Base-by-base conservation (phyloP, 2,797 vertebrate genomes). In the Hypotaenidia philippensis region DNA sequence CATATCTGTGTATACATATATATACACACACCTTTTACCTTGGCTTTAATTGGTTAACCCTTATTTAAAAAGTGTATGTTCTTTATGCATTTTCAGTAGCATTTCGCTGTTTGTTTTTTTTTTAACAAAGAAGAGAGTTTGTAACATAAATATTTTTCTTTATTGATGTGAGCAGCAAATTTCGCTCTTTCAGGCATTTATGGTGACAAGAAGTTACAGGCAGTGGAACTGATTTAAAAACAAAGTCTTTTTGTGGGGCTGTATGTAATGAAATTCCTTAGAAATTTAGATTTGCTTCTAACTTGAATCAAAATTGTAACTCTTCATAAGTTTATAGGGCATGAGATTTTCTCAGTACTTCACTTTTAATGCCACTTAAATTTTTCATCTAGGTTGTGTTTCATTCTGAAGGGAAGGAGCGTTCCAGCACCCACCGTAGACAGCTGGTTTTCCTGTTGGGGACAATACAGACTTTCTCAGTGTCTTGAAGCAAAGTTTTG, bases 401-500 rank as follows among this genome's bases (percentile, higher is more conserved):
- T 82, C 81, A 72, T 72, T 83, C 36, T 26, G 65, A 76, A 27
- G 69, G 55, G 57, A 89, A 88, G 29, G 36, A 47, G 25, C 68
- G 25, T 66, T 93, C 20, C 50, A 76, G 65, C 25, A 64, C 65
- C 40, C 27, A 21, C 44, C 40, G 66, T 40, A 94, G 26, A 12
- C 31, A 13, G 11, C 14, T 71, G 41, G 9, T 36, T 91, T 88
- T 75, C 72, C 79, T 87, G 38, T 55, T 84, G 34, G 65, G 70
- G 87, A 38, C 1, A 2, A 60, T 78, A n/a, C 3, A 44, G 38
- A n/a, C 25, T 26, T 75, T 50, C 22, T 68, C 55, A 36, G 45
- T 83, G 64, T 89, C 63, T 74, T 55, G 52, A 74, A 93, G 32
- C 32, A 70, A 95, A 94, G 47, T 80, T 70, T 71, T 96, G 89